Percentiles rank a stretch among this genome's conserved stretches.
phyloP scores from a whole-genome alignment of 2,113 vertebrate species.

The Castor canadensis region DNA sequence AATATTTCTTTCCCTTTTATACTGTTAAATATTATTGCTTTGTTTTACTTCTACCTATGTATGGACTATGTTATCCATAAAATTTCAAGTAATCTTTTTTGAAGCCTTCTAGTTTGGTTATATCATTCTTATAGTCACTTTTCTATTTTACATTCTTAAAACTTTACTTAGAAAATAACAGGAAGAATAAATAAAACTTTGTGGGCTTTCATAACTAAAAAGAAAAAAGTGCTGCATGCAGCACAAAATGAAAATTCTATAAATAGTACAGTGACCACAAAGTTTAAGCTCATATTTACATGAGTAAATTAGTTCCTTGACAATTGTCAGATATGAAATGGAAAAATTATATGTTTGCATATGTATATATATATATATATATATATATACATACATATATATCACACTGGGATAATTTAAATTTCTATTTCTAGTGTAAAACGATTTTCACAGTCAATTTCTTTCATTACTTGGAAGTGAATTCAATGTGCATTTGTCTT shows the following conservation, averaged over 20 bases:
- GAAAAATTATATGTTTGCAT: background rate
- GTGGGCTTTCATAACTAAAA: background rate
- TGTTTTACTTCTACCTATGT: too few relatives aligned
- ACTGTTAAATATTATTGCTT: too few relatives aligned
- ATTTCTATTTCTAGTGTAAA: background rate
- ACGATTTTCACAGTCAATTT: background rate
- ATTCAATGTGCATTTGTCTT: background rate
- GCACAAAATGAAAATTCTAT: background rate
- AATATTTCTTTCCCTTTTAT: too few relatives aligned
- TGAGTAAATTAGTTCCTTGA: background rate
- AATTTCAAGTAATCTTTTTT: too few relatives aligned
- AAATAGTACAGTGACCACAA: background rate
- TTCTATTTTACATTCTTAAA: background rate
- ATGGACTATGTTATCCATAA: too few relatives aligned
- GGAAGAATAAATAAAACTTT: background rate
- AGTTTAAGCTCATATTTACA: background rate
- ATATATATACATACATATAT: too few relatives aligned
- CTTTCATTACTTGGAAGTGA: background rate
- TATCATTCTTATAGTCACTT: too few relatives aligned
- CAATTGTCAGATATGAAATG: background rate
- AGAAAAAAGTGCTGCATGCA: too few relatives aligned
- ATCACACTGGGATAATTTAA: background rate
- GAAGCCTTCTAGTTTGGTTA: too few relatives aligned
- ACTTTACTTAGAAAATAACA: background rate
- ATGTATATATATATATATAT: background rate